Evolutionary conservation across 1,140 invertebrate species (phyloP), one percentile per base, ranked within the genome.

Genomic region (Phthorimaea operculella): DNA sequence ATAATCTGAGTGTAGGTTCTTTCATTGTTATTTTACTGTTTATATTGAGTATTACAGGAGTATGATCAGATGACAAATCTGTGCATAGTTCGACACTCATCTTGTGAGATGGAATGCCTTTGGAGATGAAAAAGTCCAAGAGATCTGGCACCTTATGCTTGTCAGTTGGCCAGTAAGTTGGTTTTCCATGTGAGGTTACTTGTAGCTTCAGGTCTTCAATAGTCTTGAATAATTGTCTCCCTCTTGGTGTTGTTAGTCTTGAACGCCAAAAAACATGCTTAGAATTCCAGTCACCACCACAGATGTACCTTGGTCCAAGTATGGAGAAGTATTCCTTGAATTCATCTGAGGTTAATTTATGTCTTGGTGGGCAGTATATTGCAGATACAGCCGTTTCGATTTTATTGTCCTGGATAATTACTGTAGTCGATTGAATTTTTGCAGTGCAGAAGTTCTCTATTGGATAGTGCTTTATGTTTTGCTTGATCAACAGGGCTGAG

Each of bases 401-500:
- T 0, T 49, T 45, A 9, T 50, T 58, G 9, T 57, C 15, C 21
- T 21, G 2, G 3, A 60, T 45, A 45, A 9, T 53, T 10, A 60
- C 18, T 1, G 52, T 14, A 11, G 62, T 53, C 4, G 58, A 58
- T 51, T 63, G 62, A 28, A 63, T 60, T 33, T 60, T 52, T 12
- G 57, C 42, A n/a, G 47, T 58, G 18, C 33, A 1, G 33, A 42
- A 52, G 15, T 39, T 4, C 4, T 33, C 21, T 15, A 55, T 11
- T 21, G n/a, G 14, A 55, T 54, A 52, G 28, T 63, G 61, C 52
- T 63, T 63, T 1, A 63, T 51, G 11, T 51, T 54, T 0, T 33
- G 7, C 33, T 52, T 65, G 18, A 65, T 55, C 11, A 65, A 52
- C 1, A 65, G 33, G 0, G 57, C 59, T 1, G 63, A 51, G 16